phyloP scores from a whole-genome alignment of 2,113 vertebrate genomes.

The Asarcornis scutulata region DNA sequence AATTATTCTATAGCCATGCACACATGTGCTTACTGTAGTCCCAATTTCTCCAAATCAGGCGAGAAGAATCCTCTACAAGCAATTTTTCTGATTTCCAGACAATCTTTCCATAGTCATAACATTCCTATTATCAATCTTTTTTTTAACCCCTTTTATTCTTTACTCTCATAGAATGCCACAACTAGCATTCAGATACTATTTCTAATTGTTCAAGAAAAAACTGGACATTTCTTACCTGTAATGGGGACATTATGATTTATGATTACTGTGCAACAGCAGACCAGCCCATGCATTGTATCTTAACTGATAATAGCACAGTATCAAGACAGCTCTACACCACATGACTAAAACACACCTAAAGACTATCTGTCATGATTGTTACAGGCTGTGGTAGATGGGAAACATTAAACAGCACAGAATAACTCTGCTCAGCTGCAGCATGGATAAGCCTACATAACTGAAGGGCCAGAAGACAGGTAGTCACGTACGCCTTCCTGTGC shows the following conservation, averaged over 20 bases:
- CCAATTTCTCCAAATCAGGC: neutral
- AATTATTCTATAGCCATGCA: neutral
- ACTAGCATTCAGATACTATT: neutral
- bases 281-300: neutral
- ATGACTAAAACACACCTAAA: neutral
- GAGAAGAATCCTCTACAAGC: neutral
- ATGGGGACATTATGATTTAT: rapidly evolving
- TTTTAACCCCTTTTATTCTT: neutral
- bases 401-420: neutral
- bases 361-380: neutral
- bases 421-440: neutral
- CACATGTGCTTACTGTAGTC: neutral
- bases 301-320: neutral
- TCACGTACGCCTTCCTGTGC: rapidly evolving
- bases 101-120: neutral
- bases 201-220: neutral
- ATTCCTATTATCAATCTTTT: neutral
- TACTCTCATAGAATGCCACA: neutral
- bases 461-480: neutral
- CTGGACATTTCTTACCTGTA: rapidly evolving
- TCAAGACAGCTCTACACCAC: neutral
- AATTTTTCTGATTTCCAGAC: neutral
- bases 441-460: neutral
- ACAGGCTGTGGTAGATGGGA: neutral
- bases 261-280: neutral